phyloP scores from a whole-genome alignment of 2,113 vertebrate genomes.

The Ginglymostoma cirratum region DNA sequence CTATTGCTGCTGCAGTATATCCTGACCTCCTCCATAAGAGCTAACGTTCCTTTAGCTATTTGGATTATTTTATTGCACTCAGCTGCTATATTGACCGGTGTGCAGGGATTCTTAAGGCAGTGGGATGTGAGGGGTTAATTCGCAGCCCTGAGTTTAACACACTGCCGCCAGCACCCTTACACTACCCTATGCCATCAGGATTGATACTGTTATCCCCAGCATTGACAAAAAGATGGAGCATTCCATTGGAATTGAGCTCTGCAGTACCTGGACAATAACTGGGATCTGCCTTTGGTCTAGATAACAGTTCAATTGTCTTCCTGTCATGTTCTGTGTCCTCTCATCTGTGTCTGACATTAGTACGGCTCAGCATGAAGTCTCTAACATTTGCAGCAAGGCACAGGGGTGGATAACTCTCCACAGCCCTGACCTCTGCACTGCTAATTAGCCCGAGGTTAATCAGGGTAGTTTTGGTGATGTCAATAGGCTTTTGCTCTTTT shows the following conservation, averaged over 20 bases:
- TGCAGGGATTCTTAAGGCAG: too few species aligned
- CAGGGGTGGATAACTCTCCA: not conserved
- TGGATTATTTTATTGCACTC: too few species aligned
- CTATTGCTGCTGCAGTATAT: too few species aligned
- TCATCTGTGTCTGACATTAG: not conserved
- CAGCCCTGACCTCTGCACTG: not conserved
- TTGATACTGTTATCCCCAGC: not conserved
- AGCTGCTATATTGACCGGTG: too few species aligned
- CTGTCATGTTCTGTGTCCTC: not conserved
- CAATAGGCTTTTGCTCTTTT: not conserved
- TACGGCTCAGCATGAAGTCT: not conserved
- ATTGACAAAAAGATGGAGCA: not conserved
- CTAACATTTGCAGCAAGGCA: not conserved
- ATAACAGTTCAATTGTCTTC: not conserved
- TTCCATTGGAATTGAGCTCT: not conserved
- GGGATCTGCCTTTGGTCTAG: not conserved
- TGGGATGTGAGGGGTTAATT: too few species aligned
- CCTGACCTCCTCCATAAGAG: too few species aligned
- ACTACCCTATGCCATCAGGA: too few species aligned
- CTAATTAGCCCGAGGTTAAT: slow-evolving; percentile 23
- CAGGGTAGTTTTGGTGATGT: not conserved
- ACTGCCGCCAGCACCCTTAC: too few species aligned
- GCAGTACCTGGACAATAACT: not conserved
- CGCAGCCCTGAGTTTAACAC: too few species aligned
- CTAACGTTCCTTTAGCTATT: too few species aligned